Evolutionary conservation across 2,888 invertebrate species (phyloP).

Genomic region (Drosophila kokeensis): DNA sequence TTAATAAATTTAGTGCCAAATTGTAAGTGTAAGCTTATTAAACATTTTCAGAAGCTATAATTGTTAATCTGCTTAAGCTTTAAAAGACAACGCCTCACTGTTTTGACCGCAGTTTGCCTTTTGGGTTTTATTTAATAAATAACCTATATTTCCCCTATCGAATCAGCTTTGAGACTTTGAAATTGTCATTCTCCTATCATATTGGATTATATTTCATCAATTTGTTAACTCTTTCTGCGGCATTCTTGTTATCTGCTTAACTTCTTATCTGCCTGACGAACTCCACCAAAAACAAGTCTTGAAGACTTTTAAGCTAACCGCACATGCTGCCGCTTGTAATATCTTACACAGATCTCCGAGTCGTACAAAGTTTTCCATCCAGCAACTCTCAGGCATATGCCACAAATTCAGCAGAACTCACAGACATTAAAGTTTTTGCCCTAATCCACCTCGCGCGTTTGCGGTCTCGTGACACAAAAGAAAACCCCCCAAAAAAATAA

Average conservation of each 20-base stretch:
- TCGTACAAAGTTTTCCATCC: constrained; percentile 64
- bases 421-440: constrained; percentile 47
- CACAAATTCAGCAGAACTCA: constrained; percentile 62
- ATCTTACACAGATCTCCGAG: constrained; percentile 57
- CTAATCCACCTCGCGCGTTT: constrained; percentile 8
- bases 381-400: constrained; percentile 43
- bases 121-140: neutral
- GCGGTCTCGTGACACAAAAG: constrained; percentile 66
- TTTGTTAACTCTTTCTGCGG: neutral
- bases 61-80: neutral
- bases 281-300: neutral
- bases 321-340: constrained; percentile 14
- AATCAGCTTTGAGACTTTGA: neutral
- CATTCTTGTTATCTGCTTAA: neutral
- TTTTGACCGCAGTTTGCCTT: neutral
- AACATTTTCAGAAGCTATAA: neutral
- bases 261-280: neutral
- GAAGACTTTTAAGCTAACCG: neutral
- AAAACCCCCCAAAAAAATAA: constrained; percentile 18
- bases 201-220: neutral
- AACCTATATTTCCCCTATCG: neutral
- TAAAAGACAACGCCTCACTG: neutral
- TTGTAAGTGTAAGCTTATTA: neutral
- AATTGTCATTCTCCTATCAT: neutral
- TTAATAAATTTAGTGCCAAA: fast-evolving